A percentile compares a stretch with the other conserved stretches of the same genome.
These are phyloP conservation scores for Andrena marginata DNA, from an alignment of 2,888 invertebrate species.

Conservation along the genomic window DNA sequence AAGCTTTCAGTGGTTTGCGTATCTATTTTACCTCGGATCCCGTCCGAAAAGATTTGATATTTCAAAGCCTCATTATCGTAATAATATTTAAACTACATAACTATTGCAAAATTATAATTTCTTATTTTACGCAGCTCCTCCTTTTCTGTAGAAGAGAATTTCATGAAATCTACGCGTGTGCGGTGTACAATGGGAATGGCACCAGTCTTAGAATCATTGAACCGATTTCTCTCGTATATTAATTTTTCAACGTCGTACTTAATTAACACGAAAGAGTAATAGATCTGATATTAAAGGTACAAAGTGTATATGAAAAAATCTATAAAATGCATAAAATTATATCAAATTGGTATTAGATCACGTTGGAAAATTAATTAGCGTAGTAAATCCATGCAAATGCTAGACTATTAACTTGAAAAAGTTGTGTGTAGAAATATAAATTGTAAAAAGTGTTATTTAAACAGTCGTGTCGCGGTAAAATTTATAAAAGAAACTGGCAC, in stretches of 20 bases:
- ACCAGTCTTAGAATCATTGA: slow-evolving; percentile 53
- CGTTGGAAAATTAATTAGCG: slow-evolving; percentile 21
- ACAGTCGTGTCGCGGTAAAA: slow-evolving; percentile 8
- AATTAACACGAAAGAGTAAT: slow-evolving; percentile 35
- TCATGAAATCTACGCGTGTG: slow-evolving; percentile 5
- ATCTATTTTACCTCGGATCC: slow-evolving; percentile 32
- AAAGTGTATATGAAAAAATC: slow-evolving; percentile 45
- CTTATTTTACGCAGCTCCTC: neutral
- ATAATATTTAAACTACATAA: slow-evolving; percentile 46
- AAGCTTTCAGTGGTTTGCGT: slow-evolving; percentile 40
- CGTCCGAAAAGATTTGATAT: slow-evolving; percentile 41
- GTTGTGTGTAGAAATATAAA: slow-evolving; percentile 23
- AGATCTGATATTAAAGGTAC: slow-evolving; percentile 31
- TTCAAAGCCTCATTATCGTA: slow-evolving; percentile 27
- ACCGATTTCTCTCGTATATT: slow-evolving; percentile 33
- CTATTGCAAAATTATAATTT: slow-evolving; percentile 45
- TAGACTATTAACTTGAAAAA: slow-evolving; percentile 29
- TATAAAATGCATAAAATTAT: slow-evolving; percentile 31
- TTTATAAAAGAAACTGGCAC: slow-evolving; percentile 5
- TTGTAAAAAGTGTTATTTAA: slow-evolving; percentile 26
- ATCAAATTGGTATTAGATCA: slow-evolving; percentile 15
- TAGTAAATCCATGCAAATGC: slow-evolving; percentile 17
- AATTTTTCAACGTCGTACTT: slow-evolving; percentile 23
- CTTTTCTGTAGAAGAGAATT: slow-evolving; percentile 3
- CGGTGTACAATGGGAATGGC: slow-evolving; percentile 57